Percentiles rank a stretch among this genome's conserved stretches.
These are phyloP conservation scores for Eretmocerus hayati DNA, from an alignment of 2,888 invertebrate species.

Conservation along the genomic window DNA sequence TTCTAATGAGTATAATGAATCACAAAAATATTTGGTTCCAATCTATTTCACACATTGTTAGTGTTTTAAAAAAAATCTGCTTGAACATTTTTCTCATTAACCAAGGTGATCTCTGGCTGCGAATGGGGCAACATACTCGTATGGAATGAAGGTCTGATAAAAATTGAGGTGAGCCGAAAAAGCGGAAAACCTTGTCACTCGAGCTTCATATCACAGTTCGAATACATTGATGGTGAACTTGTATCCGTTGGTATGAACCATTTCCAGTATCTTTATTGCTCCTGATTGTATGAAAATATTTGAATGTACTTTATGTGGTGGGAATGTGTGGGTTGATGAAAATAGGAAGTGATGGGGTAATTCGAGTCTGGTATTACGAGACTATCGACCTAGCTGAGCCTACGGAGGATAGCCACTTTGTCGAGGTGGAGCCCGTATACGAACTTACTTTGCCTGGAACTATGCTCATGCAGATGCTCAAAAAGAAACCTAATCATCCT, in stretches of 20 bases:
- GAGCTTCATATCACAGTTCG: slow-evolving; percentile 61
- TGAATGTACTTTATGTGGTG: background rate
- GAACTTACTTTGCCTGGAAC: slow-evolving; percentile 54
- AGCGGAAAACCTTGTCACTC: slow-evolving; percentile 68
- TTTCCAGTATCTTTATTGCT: too few species aligned
- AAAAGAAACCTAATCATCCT: slow-evolving; percentile 43
- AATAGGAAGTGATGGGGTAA: slow-evolving; percentile 69
- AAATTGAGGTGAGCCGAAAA: slow-evolving; percentile 70
- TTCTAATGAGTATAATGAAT: too few species aligned
- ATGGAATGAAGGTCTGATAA: slow-evolving; percentile 86
- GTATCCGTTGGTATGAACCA: slow-evolving; percentile 49
- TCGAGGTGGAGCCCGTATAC: slow-evolving; percentile 81
- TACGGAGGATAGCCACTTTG: slow-evolving; percentile 68
- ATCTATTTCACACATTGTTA: too few species aligned
- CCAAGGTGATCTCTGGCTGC: slow-evolving; percentile 78
- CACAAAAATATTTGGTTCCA: too few species aligned
- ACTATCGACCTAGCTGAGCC: slow-evolving; percentile 83
- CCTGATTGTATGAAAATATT: background rate
- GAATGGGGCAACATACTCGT: slow-evolving; percentile 88
- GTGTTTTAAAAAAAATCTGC: too few species aligned
- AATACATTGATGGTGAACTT: slow-evolving; percentile 50
- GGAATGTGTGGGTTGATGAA: too few species aligned
- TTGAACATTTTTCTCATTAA: too few species aligned
- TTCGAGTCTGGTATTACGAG: slow-evolving; percentile 85
- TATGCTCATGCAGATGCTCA: slow-evolving; percentile 53